phyloP scores from a whole-genome alignment of 2,888 invertebrate genomes.

The Tetranychus piercei region DNA sequence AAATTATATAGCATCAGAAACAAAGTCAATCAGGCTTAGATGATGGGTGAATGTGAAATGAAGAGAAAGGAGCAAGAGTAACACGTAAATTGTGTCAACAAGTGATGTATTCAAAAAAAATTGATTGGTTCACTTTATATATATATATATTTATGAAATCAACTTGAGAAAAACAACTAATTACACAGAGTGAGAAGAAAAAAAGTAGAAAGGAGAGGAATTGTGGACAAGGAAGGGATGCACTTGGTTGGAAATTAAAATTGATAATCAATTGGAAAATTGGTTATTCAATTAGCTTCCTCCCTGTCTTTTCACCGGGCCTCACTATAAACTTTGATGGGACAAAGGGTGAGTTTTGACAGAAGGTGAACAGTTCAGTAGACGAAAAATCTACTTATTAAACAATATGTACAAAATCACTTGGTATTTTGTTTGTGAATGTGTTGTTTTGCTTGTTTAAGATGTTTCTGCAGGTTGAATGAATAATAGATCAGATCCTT shows the following conservation, averaged over 20 bases:
- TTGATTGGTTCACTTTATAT: neutral
- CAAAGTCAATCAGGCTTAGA: neutral
- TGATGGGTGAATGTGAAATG: neutral
- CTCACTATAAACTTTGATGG: too few species aligned
- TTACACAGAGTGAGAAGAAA: neutral
- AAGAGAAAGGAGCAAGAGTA: neutral
- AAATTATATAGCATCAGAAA: neutral
- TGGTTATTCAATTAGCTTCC: neutral
- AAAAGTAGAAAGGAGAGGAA: neutral
- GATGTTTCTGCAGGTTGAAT: too few species aligned
- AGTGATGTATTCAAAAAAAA: neutral
- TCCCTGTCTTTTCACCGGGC: too few species aligned
- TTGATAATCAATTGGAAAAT: neutral
- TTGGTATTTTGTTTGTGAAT: too few species aligned
- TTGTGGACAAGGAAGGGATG: neutral
- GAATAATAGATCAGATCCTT: too few species aligned
- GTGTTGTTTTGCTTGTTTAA: too few species aligned
- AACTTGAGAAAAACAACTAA: slow-evolving; percentile 1
- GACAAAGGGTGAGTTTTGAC: too few species aligned
- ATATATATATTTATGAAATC: neutral
- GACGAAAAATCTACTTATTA: too few species aligned
- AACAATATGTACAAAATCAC: too few species aligned
- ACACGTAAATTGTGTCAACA: neutral
- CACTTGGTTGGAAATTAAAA: neutral
- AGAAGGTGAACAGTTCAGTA: too few species aligned